A percentile compares a stretch with the other conserved stretches of the same genome.
Conservation (phyloP, 2,797 vertebrate genomes). For the Pseudochaenichthys georgianus region DNA sequence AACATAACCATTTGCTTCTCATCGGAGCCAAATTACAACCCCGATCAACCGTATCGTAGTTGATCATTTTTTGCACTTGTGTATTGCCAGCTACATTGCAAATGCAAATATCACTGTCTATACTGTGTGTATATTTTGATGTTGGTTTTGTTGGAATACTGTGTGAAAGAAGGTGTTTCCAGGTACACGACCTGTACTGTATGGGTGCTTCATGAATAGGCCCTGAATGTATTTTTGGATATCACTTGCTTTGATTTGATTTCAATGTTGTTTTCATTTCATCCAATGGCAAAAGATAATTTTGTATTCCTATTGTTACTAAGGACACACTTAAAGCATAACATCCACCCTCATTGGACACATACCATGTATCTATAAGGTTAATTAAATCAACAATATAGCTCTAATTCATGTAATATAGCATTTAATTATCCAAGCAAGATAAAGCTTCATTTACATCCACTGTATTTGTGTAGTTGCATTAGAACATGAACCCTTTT, state of each 20-base stretch:
- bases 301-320: constrained; percentile 79
- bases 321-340: constrained; percentile 40
- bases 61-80: constrained; percentile 68
- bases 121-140: constrained; percentile 52
- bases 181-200: constrained; percentile 43
- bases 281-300: constrained; percentile 50
- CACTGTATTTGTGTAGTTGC: constrained; percentile 13
- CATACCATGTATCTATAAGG: constrained; percentile 30
- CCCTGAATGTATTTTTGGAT: constrained; percentile 56
- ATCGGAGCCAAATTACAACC: constrained; percentile 61
- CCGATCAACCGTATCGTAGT: constrained; percentile 69
- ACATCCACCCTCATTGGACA: constrained; percentile 54
- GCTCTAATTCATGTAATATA: background rate
- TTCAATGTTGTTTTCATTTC: constrained; percentile 72
- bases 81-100: constrained; percentile 98
- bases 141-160: constrained; percentile 60
- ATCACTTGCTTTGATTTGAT: constrained; percentile 54
- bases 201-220: constrained; percentile 52
- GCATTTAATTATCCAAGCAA: background rate
- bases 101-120: constrained; percentile 81
- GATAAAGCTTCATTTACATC: constrained; percentile 27
- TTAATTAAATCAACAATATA: constrained; percentile 12
- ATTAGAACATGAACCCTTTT: constrained; percentile 12
- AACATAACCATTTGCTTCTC: constrained; percentile 75
- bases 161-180: constrained; percentile 41